phyloP scores from a whole-genome alignment of 2,113 vertebrate genomes.

The Xiphias gladius region DNA sequence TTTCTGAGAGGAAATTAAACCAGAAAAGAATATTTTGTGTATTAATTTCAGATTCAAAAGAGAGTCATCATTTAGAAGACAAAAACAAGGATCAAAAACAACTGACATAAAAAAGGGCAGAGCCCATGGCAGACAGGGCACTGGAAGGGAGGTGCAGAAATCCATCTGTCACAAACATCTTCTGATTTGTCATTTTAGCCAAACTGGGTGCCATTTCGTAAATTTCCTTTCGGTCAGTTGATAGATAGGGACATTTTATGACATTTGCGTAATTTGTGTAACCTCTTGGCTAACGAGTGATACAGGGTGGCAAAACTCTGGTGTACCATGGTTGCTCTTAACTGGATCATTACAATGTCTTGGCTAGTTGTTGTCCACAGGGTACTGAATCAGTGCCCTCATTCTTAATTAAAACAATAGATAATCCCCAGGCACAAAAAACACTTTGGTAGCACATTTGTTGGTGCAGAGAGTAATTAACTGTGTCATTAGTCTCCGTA shows the following conservation, averaged over 20 bases:
- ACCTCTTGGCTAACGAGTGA: slow-evolving; percentile 1
- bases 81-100: no score
- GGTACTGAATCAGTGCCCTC: slow-evolving; percentile 38
- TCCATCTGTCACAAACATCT: neutral
- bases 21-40: neutral
- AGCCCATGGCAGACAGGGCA: neutral
- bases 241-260: neutral
- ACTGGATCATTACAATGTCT: slow-evolving; percentile 38
- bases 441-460: slow-evolving; percentile 71
- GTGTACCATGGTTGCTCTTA: neutral
- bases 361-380: slow-evolving; percentile 37
- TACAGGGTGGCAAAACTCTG: neutral
- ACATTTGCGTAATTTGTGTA: neutral
- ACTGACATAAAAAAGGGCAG: no score
- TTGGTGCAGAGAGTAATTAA: slow-evolving; percentile 73
- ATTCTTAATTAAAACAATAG: slow-evolving; percentile 77
- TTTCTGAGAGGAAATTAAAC: neutral
- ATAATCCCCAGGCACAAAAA: slow-evolving; percentile 62
- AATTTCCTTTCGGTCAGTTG: neutral
- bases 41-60: slow-evolving; percentile 2
- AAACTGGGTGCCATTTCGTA: neutral
- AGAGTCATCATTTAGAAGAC: no score
- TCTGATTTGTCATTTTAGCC: neutral
- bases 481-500: slow-evolving; percentile 79
- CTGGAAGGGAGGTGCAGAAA: neutral